Evolutionary conservation across 2,888 invertebrate genomes (phyloP), one percentile per base, ranked within the genome.

Genomic region (Caenorhabditis plicata): DNA sequence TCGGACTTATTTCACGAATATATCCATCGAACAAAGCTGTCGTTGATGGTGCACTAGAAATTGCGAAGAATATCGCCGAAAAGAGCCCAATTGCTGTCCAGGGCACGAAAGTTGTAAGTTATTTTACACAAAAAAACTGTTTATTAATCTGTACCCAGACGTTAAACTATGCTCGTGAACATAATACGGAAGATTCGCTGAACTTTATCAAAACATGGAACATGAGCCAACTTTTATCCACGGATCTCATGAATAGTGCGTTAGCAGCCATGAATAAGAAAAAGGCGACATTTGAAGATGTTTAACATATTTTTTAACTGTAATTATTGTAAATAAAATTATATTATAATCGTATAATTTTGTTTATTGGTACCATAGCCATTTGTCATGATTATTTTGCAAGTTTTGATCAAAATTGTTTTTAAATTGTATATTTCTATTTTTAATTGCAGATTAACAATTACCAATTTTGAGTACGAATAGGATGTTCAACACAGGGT

Each of bases 61-160:
- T 90, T 42, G 96, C 94, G 0, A 86, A 86, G 67, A 81, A 83
- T 27, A 94, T 98, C 65, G 90, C 95, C 0, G 81, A 83, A 4
- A 91, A 92, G 82, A 93, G 92, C 83, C 96, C 96, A 0, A 88
- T 96, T 4, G 96, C 95, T 0, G 89, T 96, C 0, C 95, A 96
- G 36, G 88, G 88, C 3, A 90, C 91, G 0, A 98, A 98, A 81
- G 84, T 87, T 48, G 89, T 49, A 9, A 9, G 8, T 35, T n/a
- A n/a, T n/a, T n/a, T n/a, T n/a, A n/a, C n/a, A n/a, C n/a, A n/a
- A n/a, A n/a, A n/a, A n/a, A 15, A 35, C 15, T 9, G 7, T 35
- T 35, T 35, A 35, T 15, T 8, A n/a, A 5, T 15, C 8, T 35
- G 8, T 5, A 15, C 19, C 8, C 8, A n/a, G 15, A 60, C 86